Evolutionary conservation across 2,113 vertebrate species (phyloP), one percentile per base, ranked within the genome.

Genomic region (Ailurus styani): DNA sequence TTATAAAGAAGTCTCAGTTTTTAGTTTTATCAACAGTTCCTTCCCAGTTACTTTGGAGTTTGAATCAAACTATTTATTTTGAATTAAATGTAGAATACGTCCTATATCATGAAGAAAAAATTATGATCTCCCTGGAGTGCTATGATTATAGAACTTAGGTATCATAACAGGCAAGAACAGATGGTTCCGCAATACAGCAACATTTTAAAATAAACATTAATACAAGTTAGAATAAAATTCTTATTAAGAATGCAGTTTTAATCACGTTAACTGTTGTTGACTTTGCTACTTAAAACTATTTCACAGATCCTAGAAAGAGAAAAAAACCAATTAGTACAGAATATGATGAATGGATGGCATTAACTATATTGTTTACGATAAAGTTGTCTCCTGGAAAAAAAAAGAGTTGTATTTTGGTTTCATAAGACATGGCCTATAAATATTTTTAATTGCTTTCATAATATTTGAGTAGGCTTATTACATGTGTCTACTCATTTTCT

Each of bases 181-280:
- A 99, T 99, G 98, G 96, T n/a, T 98, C n/a, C 68, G 96, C 75
- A 98, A 96, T 97, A 97, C 82, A 98, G 96, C 96, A 98, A 73
- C 95, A 98, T 98, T 99, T 98, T 98, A 95, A 98, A 98, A 98
- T 98, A 98, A 99, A 99, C 95, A 98, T 98, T 98, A 98, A 98
- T 98, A 98, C 95, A 98, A 96, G 89, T 94, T 97, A 96, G 94
- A 98, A 98, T 98, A 98, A 98, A 98, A 97, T 97, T 98, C 96
- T 98, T 98, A 98, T 98, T 98, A 98, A 75, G 86, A 98, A 98
- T 98, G 82, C 91, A 98, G 77, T 98, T 98, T 98, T 98, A 98
- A 98, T 99, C 98, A 98, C 97, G 78, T 98, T 98, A 99, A 98
- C 95, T 98, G 75, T 98, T 98, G 97, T 98, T 98, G 97, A 98